Conservation (phyloP, 2,888 invertebrate genomes). For the Eutolmus rufibarbis region DNA sequence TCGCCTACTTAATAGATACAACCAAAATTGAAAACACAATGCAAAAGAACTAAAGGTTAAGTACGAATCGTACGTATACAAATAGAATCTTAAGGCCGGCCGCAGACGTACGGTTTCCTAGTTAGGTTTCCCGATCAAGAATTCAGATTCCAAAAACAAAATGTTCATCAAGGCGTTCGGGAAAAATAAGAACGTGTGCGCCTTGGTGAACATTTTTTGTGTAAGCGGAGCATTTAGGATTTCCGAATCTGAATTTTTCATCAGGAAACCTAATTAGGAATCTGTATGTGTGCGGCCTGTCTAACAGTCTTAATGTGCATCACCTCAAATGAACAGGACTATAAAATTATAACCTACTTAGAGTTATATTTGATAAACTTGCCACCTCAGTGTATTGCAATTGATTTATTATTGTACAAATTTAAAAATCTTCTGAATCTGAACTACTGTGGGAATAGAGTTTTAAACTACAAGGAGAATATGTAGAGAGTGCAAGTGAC, state of each 20-base stretch:
- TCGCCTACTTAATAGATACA: background rate
- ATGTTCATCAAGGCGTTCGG: no score
- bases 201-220: no score
- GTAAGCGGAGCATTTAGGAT: no score
- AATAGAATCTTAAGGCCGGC: background rate
- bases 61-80: slow-evolving; percentile 3
- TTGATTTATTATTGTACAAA: slow-evolving; percentile 17
- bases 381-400: slow-evolving; percentile 4
- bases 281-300: no score
- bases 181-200: no score
- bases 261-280: no score
- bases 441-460: slow-evolving; percentile 10
- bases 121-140: no score
- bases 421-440: slow-evolving; percentile 8
- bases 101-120: no score
- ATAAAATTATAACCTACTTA: background rate
- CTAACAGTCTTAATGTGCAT: slow-evolving; percentile 21
- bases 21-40: slow-evolving; percentile 12
- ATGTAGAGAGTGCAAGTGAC: slow-evolving; percentile 12
- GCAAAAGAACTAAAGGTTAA: background rate
- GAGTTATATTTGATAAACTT: background rate
- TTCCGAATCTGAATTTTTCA: no score
- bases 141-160: no score
- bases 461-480: background rate
- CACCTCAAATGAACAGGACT: background rate